Base-by-base conservation (phyloP, 2,113 vertebrate genomes). In the Agelaius phoeniceus region DNA sequence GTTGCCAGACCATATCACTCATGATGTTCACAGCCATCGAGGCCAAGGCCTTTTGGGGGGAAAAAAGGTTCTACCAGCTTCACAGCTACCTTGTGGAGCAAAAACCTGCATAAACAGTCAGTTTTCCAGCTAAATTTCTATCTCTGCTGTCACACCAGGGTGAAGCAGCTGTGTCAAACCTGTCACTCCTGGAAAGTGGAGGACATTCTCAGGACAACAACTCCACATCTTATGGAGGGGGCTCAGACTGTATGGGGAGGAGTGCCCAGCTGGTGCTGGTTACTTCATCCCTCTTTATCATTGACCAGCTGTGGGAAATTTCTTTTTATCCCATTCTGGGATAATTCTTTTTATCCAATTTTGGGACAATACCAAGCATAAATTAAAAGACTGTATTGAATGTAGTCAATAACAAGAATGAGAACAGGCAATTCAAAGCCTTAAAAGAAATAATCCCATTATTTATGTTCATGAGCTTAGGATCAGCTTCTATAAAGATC, bases 301-400 rank as follows among this genome's bases (percentile, higher is more conserved):
- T 4, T 88, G 68, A 87, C 78, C 90, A 95, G 49, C 35, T 95
- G 81, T 54, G 44, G 80, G 91, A 96, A 97, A 96, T 91, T 95
- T 91, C 55, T 89, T 39, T 75, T 54, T 55, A 20, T 55, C 30
- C 54, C 31, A 5, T 37, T n/a, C 52, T 75, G 33, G 72, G 44
- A 88, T 27, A 27, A 65, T 91, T 96, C 82, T 88, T 39, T 79
- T 54, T 55, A 13, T 55, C 30, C 54, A 55, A 6, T 33, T 28
- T 61, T 75, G n/a, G 71, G 44, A 88, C 73, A 26, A 55, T 7
- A 78, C 54, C 58, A 96, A 96, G 66, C 66, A 59, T 66, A 97
- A 97, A 96, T 93, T 94, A 91, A 94, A 90, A 90, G 90, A 96
- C 69, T 76, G 37, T 83, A 87, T 97, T 96, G 97, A 87, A 77